These are phyloP conservation scores for Magallana nippona DNA, from an alignment of 2,888 invertebrate genomes.

Conservation along the genomic window DNA sequence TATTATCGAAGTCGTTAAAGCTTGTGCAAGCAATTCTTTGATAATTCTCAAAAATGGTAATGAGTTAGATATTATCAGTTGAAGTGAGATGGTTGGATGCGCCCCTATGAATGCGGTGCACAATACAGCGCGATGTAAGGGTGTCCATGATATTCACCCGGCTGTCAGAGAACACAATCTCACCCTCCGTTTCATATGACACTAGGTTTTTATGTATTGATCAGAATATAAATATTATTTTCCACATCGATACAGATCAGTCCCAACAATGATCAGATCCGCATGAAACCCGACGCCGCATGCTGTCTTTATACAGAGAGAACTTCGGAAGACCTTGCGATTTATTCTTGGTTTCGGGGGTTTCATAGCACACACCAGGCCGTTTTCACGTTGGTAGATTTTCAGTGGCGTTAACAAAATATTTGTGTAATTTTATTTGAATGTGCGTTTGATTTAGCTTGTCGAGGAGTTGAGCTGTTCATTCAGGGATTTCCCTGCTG, in stretches of 20 bases:
- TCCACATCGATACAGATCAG: conserved; percentile 23
- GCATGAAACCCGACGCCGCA: not conserved
- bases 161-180: not conserved
- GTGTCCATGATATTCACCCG: not conserved
- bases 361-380: not conserved
- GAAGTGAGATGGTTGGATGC: conserved; percentile 14
- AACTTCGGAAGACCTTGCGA: conserved; percentile 2
- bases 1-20: conserved; percentile 10
- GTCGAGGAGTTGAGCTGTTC: not conserved
- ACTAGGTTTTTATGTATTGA: conserved; percentile 18
- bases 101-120: not conserved
- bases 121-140: not conserved
- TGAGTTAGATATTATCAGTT: conserved; percentile 4
- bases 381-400: conserved; percentile 15
- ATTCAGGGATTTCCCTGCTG: not conserved
- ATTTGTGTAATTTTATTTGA: conserved; percentile 29
- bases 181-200: conserved; percentile 28
- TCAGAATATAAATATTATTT: conserved; percentile 20
- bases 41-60: not conserved
- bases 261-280: not conserved
- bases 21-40: not conserved
- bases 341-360: not conserved
- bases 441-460: not conserved
- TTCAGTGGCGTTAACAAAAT: conserved; percentile 28
- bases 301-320: conserved; percentile 8